phyloP scores from a whole-genome alignment of 1,140 invertebrate species.

The Hydropsyche tenuis region DNA sequence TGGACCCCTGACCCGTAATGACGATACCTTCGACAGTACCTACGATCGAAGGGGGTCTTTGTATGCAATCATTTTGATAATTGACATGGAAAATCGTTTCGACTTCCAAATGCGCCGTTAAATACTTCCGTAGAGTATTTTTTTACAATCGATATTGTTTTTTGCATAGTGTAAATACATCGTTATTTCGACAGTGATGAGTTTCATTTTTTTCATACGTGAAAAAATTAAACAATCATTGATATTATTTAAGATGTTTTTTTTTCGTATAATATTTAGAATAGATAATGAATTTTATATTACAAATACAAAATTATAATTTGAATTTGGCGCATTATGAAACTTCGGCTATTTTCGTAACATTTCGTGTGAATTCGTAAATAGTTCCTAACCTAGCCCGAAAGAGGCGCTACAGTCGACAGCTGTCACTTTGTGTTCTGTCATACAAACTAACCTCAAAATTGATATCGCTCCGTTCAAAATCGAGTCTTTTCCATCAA shows the following conservation, averaged over 20 bases:
- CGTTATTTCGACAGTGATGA: too few relatives aligned
- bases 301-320: too few relatives aligned
- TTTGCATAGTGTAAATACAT: too few relatives aligned
- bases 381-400: too few relatives aligned
- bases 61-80: background rate
- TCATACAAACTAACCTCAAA: constrained; percentile 8
- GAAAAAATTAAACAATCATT: too few relatives aligned
- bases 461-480: background rate
- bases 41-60: constrained; percentile 16
- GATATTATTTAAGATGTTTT: too few relatives aligned
- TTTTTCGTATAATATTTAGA: too few relatives aligned
- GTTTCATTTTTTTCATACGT: too few relatives aligned
- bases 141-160: too few relatives aligned
- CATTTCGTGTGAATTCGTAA: background rate
- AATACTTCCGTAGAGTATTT: too few relatives aligned
- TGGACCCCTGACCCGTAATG: constrained; percentile 18
- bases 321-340: background rate
- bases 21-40: background rate
- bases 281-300: too few relatives aligned
- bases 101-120: background rate
- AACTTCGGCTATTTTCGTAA: background rate
- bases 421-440: background rate
- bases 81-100: constrained; percentile 5
- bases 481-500: background rate
- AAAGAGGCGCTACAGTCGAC: background rate